A percentile compares a stretch with the other conserved stretches of the same genome.
Evolutionary conservation across 2,888 invertebrate genomes (phyloP).

Genomic region (Dyspetes luteomarginatus): DNA sequence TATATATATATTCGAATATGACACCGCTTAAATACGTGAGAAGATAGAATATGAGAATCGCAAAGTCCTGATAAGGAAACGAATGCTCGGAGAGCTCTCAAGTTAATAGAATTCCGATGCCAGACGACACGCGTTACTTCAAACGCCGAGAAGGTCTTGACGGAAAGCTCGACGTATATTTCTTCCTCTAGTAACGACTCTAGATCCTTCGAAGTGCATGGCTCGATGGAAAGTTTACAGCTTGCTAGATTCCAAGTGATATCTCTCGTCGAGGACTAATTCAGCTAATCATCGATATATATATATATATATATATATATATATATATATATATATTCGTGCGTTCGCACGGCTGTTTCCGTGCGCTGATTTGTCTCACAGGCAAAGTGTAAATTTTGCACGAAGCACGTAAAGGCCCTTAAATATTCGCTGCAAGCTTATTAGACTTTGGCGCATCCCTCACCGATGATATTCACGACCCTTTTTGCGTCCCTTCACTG

Average conservation of each 20-base stretch:
- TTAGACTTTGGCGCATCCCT: conserved; percentile 39
- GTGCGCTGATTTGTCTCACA: conserved; percentile 27
- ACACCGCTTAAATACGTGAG: not conserved
- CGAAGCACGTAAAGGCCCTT: conserved; percentile 47
- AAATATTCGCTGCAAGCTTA: conserved; percentile 59
- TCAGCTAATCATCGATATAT: conserved; percentile 22
- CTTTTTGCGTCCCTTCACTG: conserved; percentile 17
- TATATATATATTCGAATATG: conserved; percentile 1
- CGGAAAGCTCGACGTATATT: not conserved
- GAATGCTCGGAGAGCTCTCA: not conserved
- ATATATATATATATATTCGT: not conserved
- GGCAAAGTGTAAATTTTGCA: conserved; percentile 46
- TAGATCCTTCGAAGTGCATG: not conserved
- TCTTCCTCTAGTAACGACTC: not conserved
- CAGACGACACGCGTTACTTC: conserved; percentile 17
- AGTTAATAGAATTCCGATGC: conserved; percentile 25
- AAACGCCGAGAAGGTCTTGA: not conserved
- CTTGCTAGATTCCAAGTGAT: not conserved
- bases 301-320: not conserved
- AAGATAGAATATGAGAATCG: not conserved
- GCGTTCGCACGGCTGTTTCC: conserved; percentile 1
- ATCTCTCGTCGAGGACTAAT: conserved; percentile 32
- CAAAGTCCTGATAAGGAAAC: conserved; percentile 9
- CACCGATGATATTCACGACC: conserved; percentile 4
- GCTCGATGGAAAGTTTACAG: not conserved